phyloP scores from a whole-genome alignment of 2,113 vertebrate genomes.

The Electrona antarctica region DNA sequence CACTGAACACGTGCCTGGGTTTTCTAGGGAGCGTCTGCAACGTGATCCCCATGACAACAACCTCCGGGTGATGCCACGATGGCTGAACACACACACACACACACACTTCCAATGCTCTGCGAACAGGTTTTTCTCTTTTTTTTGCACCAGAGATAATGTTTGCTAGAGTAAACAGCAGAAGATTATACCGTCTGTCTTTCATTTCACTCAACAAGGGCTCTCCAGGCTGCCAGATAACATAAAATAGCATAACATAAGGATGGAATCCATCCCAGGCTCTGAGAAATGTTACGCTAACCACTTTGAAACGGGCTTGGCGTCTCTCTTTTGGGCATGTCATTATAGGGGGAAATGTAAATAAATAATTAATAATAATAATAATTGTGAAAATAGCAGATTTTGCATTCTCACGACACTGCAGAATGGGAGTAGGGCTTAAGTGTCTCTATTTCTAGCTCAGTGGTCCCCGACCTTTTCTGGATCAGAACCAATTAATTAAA shows the following conservation, averaged over 20 bases:
- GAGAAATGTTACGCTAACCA: too few species aligned
- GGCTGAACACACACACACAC: conserved; percentile 59
- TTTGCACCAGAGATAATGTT: conserved; percentile 58
- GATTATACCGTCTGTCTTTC: conserved; percentile 42
- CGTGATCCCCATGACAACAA: conserved; percentile 68
- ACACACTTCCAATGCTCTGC: conserved; percentile 60
- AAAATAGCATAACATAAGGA: background rate
- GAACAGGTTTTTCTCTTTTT: conserved; percentile 16
- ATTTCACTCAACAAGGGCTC: conserved; percentile 47
- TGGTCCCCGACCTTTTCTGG: too few species aligned
- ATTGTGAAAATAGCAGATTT: too few species aligned
- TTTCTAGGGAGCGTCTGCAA: conserved; percentile 41
- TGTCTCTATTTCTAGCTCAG: too few species aligned
- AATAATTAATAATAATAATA: too few species aligned
- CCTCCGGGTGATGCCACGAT: conserved; percentile 63
- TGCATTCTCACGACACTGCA: too few species aligned
- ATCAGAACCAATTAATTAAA: too few species aligned
- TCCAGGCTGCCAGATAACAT: conserved; percentile 71
- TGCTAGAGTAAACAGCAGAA: conserved; percentile 50
- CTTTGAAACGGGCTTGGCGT: too few species aligned
- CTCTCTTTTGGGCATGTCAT: too few species aligned
- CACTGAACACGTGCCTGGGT: background rate
- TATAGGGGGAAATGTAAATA: too few species aligned
- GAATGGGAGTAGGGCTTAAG: too few species aligned
- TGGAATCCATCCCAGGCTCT: conserved; percentile 1